phyloP scores from a whole-genome alignment of 2,113 vertebrate species.

The Ia io region DNA sequence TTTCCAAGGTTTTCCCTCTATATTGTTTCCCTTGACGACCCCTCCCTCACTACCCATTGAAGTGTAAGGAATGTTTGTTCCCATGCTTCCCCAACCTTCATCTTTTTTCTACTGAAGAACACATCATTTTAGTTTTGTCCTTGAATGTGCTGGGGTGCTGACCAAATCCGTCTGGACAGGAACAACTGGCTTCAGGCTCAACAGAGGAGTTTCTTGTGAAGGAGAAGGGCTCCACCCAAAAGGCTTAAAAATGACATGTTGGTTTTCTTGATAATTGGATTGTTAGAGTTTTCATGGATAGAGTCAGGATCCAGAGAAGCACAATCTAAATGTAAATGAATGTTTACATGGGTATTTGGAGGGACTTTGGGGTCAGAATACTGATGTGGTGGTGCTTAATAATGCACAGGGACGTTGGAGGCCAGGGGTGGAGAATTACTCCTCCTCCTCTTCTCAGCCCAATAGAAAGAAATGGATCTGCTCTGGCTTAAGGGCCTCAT shows the following conservation, averaged over 20 bases:
- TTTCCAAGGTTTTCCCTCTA: background rate
- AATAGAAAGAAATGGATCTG: conserved; percentile 7
- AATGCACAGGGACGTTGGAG: background rate
- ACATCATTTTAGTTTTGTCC: background rate
- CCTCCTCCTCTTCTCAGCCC: background rate
- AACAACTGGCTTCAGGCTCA: background rate
- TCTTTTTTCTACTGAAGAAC: background rate
- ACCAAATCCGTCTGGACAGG: conserved; percentile 8
- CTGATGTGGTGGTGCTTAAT: conserved; percentile 56
- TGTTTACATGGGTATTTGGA: conserved; percentile 69
- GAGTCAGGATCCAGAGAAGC: conserved; percentile 63
- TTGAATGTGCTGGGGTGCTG: background rate
- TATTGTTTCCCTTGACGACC: background rate
- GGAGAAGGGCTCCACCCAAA: conserved; percentile 1
- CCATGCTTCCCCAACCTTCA: background rate
- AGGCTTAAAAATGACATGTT: conserved; percentile 64
- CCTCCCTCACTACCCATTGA: background rate
- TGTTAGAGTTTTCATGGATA: conserved; percentile 69
- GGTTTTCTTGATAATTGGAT: conserved; percentile 75
- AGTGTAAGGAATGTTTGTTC: background rate
- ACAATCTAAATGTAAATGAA: conserved; percentile 79
- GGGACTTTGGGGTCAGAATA: conserved; percentile 63
- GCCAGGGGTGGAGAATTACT: background rate
- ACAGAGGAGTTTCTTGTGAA: background rate
- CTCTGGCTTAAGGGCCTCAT: background rate